Conservation (phyloP, 2,113 vertebrate genomes). For the Rana temporaria region DNA sequence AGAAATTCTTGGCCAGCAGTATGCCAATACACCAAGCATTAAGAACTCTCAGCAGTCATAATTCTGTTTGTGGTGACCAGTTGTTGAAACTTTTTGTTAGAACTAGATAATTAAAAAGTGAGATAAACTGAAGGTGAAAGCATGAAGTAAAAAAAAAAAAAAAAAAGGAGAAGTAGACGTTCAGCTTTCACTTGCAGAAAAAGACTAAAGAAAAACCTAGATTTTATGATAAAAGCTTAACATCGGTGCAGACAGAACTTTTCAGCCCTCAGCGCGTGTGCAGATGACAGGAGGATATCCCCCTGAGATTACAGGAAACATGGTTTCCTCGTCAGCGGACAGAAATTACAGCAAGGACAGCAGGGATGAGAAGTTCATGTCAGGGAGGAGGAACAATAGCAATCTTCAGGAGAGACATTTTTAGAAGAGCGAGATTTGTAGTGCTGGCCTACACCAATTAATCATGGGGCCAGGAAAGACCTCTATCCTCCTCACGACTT, state of each 20-base stretch:
- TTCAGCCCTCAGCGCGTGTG: background rate
- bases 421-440: background rate
- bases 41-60: too few relatives aligned
- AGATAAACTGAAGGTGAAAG: too few relatives aligned
- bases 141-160: too few relatives aligned
- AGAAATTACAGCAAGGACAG: background rate
- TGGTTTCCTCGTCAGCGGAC: background rate
- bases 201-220: too few relatives aligned
- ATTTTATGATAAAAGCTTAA: background rate
- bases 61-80: too few relatives aligned
- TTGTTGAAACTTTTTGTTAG: too few relatives aligned
- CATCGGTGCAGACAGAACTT: background rate
- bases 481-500: background rate
- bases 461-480: constrained; percentile 6
- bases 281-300: constrained; percentile 22
- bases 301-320: constrained; percentile 1
- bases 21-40: too few relatives aligned
- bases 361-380: background rate
- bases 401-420: background rate
- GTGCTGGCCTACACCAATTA: background rate
- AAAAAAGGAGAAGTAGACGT: too few relatives aligned
- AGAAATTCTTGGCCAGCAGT: too few relatives aligned
- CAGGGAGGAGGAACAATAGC: background rate
- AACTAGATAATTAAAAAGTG: too few relatives aligned
- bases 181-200: too few relatives aligned